Conservation (phyloP, 1,140 invertebrate species). For the Daktulosphaira vitifoliae region DNA sequence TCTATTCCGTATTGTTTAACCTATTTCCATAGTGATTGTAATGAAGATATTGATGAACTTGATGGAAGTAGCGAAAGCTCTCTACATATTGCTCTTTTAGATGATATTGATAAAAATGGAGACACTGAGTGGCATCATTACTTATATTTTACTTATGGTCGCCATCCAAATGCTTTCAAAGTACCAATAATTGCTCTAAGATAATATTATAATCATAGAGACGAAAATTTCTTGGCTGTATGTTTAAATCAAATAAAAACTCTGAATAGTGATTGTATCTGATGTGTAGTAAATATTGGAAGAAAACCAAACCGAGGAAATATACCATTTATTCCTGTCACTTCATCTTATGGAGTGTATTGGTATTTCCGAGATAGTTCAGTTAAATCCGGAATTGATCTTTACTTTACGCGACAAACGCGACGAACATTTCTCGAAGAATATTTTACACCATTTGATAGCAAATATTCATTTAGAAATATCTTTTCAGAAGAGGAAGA, state of each 20-base stretch:
- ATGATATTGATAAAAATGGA: not conserved
- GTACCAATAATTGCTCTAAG: not conserved
- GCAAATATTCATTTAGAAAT: too few relatives aligned
- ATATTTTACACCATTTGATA: not conserved
- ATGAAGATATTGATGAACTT: not conserved
- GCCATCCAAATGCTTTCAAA: not conserved
- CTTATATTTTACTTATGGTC: conserved; percentile 6
- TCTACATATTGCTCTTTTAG: not conserved
- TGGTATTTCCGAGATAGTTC: conserved; percentile 3
- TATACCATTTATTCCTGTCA: not conserved
- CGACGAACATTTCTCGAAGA: not conserved
- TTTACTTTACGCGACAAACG: not conserved
- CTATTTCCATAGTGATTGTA: not conserved
- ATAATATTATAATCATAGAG: not conserved
- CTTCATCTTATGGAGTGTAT: not conserved
- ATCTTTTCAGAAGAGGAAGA: too few relatives aligned
- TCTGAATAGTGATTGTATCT: not conserved
- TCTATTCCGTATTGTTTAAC: not conserved
- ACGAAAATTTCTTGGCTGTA: not conserved
- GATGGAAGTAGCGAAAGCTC: not conserved
- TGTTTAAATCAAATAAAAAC: not conserved
- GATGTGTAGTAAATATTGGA: not conserved
- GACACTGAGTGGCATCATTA: not conserved
- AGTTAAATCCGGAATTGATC: not conserved
- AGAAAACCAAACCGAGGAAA: not conserved